These are phyloP conservation scores for Actinia equina DNA, from an alignment of 64 coral and sea anemone genomes.

Conservation along the genomic window DNA sequence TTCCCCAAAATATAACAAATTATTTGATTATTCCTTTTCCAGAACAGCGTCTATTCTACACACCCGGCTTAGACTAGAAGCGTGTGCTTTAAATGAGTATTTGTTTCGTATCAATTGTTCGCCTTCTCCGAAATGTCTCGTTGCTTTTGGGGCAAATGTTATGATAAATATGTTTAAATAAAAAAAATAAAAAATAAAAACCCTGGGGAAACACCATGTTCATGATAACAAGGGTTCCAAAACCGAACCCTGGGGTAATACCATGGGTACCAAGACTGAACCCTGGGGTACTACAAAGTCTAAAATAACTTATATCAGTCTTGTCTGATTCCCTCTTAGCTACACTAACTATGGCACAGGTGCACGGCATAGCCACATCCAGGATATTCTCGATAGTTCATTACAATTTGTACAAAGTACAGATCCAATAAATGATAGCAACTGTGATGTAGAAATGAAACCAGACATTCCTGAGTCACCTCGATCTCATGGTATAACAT, in stretches of 20 bases:
- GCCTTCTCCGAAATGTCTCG: too few relatives aligned
- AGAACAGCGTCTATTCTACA: too few relatives aligned
- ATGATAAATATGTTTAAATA: too few relatives aligned
- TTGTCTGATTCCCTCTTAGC: constrained; percentile 5
- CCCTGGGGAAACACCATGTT: not conserved
- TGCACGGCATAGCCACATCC: constrained; percentile 45
- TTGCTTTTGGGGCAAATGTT: too few relatives aligned
- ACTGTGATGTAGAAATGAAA: constrained; percentile 66
- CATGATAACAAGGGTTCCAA: not conserved
- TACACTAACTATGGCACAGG: constrained; percentile 69
- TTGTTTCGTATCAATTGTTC: too few relatives aligned
- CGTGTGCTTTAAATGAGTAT: too few relatives aligned
- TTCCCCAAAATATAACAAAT: too few relatives aligned
- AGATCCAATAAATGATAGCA: constrained; percentile 26
- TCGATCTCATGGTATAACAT: constrained; percentile 28
- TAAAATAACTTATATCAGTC: not conserved
- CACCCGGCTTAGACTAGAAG: too few relatives aligned
- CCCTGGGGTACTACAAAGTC: not conserved
- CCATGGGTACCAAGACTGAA: not conserved
- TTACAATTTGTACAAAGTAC: constrained; percentile 66
- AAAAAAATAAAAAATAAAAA: too few relatives aligned
- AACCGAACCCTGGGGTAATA: too few relatives aligned
- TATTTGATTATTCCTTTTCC: too few relatives aligned
- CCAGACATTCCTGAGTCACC: constrained; percentile 46
- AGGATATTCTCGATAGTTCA: constrained; percentile 64